Conservation (phyloP, 2,797 vertebrate genomes). For the Darevskia mixta region DNA sequence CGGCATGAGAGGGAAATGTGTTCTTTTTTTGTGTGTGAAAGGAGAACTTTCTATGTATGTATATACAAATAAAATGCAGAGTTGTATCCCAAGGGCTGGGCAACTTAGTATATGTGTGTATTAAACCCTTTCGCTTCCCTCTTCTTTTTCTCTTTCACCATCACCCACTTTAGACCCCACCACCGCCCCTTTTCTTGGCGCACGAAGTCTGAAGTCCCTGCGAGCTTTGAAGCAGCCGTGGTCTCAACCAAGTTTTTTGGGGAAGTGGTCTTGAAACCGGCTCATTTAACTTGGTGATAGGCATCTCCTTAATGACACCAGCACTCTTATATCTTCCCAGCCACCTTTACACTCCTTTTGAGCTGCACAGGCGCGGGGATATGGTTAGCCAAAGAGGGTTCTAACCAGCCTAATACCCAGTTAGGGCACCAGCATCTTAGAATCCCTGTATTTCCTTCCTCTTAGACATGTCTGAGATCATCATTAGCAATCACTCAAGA, state of each 20-base stretch:
- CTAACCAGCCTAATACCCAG: constrained; percentile 23
- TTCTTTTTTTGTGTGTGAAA: constrained; percentile 63
- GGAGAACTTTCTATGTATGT: constrained; percentile 73
- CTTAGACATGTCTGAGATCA: constrained; percentile 29
- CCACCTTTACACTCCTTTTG: constrained; percentile 40
- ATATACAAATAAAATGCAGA: constrained; percentile 70
- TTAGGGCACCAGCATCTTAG: constrained; percentile 54
- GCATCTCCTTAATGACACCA: constrained; percentile 62
- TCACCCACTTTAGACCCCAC: background rate
- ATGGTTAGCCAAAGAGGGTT: constrained; percentile 61
- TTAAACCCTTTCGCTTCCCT: constrained; percentile 47
- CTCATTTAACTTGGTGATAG: constrained; percentile 45
- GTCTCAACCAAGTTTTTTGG: constrained; percentile 57
- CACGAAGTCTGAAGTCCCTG: constrained; percentile 69
- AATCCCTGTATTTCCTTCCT: constrained; percentile 64
- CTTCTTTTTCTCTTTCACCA: background rate
- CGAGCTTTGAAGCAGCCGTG: constrained; percentile 64
- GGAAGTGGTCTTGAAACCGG: constrained; percentile 59
- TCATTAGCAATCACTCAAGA: constrained; percentile 58
- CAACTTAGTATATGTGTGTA: constrained; percentile 64
- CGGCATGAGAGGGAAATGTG: constrained; percentile 74
- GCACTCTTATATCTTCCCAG: constrained; percentile 44
- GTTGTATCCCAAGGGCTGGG: constrained; percentile 69
- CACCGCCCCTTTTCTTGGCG: constrained; percentile 64
- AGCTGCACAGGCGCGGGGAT: constrained; percentile 64